Evolutionary conservation across 2,888 invertebrate genomes (phyloP), one percentile per base, ranked within the genome.

Genomic region (Trypoxylon attenuatum): DNA sequence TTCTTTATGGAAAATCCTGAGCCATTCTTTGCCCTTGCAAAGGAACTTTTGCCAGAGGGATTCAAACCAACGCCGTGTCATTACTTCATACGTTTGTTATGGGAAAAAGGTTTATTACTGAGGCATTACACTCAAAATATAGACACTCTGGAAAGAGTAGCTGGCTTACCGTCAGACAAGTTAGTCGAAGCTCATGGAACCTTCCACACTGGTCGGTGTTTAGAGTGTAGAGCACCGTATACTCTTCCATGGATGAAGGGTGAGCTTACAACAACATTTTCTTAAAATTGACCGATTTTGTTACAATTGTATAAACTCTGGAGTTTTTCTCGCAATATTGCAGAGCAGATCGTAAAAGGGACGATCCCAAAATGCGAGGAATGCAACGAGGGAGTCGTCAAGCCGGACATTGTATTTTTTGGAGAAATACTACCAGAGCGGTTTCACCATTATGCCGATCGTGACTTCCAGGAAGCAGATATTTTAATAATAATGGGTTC

Each of bases 401-500:
- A 98, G 86, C 98, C 98, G 5, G 97, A 98, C 82, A 96, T 99
- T 76, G 94, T 98, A 10, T 97, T 99, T 88, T 99, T 98, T 87
- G 98, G 98, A 0, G 98, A 98, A 89, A 91, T 91, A 83, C 89
- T 98, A 13, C 97, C 98, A 0, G 88, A 89, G 0, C 89, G 92
- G 70, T 98, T 97, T 84, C 93, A 94, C 76, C 83, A 86, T 4
- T 90, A 91, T 69, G 89, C 93, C 6, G 88, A 89, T 18, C 88
- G 89, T 76, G 98, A 98, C 88, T 96, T 98, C 83, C 88, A 90
- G 39, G 89, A 93, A 58, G 98, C 97, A 84, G 97, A 98, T 87
- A 89, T 98, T 80, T 90, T 99, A 19, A 94, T 99, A 57, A 94
- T 99, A 21, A 94, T 99, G 92, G 98, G 98, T 0, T 97, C 98